Percentiles rank a stretch among this genome's conserved stretches.
These are phyloP conservation scores for Zaprionus taronus DNA, from an alignment of 1,140 invertebrate genomes.

Conservation along the genomic window DNA sequence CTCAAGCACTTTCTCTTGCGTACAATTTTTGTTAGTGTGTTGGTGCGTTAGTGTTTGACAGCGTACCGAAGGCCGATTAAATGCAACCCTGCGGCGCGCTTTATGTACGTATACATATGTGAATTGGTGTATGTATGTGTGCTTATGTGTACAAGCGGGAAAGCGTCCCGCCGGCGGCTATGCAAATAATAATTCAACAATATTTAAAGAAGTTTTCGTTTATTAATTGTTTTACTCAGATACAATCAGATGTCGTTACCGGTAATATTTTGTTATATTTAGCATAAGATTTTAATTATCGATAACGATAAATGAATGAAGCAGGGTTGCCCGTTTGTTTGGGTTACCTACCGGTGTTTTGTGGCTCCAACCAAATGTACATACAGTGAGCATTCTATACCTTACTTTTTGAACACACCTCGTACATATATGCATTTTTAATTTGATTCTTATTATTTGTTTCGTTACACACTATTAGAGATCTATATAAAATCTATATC, in stretches of 20 bases:
- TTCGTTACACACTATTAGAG: neutral
- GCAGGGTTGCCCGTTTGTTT: constrained; percentile 43
- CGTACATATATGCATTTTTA: neutral
- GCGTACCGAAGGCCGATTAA: constrained; percentile 46
- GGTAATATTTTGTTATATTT: neutral
- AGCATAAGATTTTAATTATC: constrained; percentile 21
- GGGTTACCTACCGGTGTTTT: constrained; percentile 10
- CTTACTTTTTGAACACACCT: too few species aligned
- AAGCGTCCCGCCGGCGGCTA: constrained; percentile 17
- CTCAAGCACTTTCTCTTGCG: constrained; percentile 77
- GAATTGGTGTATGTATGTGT: constrained; percentile 9
- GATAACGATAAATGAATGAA: constrained; percentile 28
- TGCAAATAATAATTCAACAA: neutral
- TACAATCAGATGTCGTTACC: neutral
- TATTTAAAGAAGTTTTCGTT: neutral
- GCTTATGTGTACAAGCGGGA: constrained; percentile 1
- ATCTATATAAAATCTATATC: constrained; percentile 21
- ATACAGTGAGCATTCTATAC: too few species aligned
- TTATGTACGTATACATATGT: constrained; percentile 69
- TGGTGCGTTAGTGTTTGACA: constrained; percentile 57
- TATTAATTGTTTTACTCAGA: neutral
- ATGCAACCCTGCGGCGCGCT: constrained; percentile 70
- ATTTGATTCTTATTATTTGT: constrained; percentile 6
- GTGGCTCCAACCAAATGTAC: neutral
- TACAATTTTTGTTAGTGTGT: constrained; percentile 61